phyloP scores from a whole-genome alignment of 2,888 invertebrate genomes.

The Lottia scabra region DNA sequence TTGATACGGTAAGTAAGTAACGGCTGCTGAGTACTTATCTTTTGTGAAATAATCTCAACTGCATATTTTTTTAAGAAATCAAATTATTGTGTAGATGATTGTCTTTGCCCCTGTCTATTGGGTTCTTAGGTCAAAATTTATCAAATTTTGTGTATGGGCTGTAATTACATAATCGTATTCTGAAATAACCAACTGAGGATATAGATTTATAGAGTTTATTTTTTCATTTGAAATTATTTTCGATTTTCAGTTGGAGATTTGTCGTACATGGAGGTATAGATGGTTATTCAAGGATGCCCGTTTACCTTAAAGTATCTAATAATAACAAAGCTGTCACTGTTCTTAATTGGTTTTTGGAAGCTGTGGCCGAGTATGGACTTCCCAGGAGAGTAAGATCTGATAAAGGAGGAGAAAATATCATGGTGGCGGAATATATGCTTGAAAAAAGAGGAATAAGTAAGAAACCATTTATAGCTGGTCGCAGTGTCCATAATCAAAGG shows the following conservation, averaged over 20 bases:
- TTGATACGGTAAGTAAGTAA: slow-evolving; percentile 7
- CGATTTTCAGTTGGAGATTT: slow-evolving; percentile 35
- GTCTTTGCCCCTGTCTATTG: no score
- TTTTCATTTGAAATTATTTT: neutral
- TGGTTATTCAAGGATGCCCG: slow-evolving; percentile 35
- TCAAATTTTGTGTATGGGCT: no score
- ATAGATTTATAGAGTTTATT: no score
- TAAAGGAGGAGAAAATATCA: slow-evolving; percentile 35
- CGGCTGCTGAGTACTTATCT: no score
- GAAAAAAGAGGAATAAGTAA: slow-evolving; percentile 8
- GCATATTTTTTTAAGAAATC: no score
- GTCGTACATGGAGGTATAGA: slow-evolving; percentile 38
- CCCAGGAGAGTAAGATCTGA: slow-evolving; percentile 33
- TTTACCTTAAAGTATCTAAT: slow-evolving; percentile 28
- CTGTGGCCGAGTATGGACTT: slow-evolving; percentile 29
- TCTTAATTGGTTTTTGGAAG: slow-evolving; percentile 27
- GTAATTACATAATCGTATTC: no score
- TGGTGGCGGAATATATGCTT: slow-evolving; percentile 33
- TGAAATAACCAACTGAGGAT: no score
- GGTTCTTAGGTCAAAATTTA: no score
- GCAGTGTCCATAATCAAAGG: no score
- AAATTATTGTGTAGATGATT: no score
- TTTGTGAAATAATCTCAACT: no score
- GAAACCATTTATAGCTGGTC: slow-evolving; percentile 28
- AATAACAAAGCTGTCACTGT: slow-evolving; percentile 33